Percentiles rank a stretch among this genome's conserved stretches.
Conservation (phyloP, 2,797 vertebrate species). For the Podarcis lilfordi region DNA sequence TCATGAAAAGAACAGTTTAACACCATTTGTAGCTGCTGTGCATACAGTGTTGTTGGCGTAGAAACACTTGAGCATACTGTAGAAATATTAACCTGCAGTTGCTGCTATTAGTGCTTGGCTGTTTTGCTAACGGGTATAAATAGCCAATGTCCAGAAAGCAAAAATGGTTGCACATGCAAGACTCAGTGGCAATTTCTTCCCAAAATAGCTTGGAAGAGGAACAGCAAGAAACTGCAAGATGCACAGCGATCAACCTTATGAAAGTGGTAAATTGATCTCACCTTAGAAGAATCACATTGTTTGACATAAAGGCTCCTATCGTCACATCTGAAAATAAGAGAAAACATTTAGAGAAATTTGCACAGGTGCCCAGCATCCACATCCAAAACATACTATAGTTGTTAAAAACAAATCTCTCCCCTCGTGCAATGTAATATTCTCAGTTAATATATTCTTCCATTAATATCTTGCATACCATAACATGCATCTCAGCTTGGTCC, state of each 20-base stretch:
- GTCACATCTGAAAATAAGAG: conserved; percentile 89
- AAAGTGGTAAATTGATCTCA: conserved; percentile 73
- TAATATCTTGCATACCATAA: neutral
- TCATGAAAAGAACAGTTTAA: neutral
- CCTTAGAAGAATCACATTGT: conserved; percentile 93
- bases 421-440: neutral
- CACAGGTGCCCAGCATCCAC: neutral
- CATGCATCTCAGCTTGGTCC: neutral
- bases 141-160: neutral
- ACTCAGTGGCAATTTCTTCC: neutral
- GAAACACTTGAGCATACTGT: neutral
- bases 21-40: neutral
- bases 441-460: neutral
- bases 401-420: neutral
- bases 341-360: conserved; percentile 44
- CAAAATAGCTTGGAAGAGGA: neutral
- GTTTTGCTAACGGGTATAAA: neutral
- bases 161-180: neutral
- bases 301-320: conserved; percentile 94
- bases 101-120: neutral
- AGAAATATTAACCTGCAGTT: neutral
- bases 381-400: neutral
- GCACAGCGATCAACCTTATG: neutral
- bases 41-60: neutral
- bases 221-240: conserved; percentile 1